Evolutionary conservation across 2,113 vertebrate genomes (phyloP).

Genomic region (Nothocercus julius): DNA sequence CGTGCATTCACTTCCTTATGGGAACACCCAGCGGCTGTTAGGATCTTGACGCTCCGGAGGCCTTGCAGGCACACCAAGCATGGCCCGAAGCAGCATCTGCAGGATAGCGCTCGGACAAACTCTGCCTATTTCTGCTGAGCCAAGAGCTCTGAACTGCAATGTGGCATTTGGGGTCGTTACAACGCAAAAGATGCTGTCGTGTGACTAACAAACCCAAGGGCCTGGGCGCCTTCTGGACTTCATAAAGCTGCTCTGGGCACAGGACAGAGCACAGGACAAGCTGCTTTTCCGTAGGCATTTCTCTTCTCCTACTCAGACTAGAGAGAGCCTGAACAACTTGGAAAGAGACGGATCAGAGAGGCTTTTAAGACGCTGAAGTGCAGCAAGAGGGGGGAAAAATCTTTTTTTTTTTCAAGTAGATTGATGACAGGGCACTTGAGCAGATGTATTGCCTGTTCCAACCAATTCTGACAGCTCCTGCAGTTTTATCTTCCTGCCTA

Average conservation of each 20-base stretch:
- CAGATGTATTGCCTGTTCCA: neutral
- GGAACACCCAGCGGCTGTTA: neutral
- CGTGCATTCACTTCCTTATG: neutral
- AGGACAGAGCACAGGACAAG: neutral
- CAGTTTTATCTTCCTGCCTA: neutral
- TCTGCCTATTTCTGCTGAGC: neutral
- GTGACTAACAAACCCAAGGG: neutral
- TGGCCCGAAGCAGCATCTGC: neutral
- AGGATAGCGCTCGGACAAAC: neutral
- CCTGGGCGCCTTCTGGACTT: neutral
- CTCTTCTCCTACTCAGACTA: neutral
- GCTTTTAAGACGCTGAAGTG: neutral
- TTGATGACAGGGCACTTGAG: constrained; percentile 3
- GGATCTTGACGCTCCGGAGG: neutral
- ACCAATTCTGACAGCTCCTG: constrained; percentile 19
- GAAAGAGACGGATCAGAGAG: neutral
- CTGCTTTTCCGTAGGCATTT: neutral
- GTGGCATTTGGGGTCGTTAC: rapidly evolving
- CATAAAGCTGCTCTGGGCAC: neutral
- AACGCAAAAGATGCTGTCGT: neutral
- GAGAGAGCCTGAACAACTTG: neutral
- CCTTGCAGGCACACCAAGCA: neutral
- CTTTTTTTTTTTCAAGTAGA: neutral
- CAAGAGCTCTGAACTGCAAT: neutral
- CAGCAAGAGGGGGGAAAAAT: neutral